Evolutionary conservation across 2,888 invertebrate genomes (phyloP).

Genomic region (Zele albiditarsus): DNA sequence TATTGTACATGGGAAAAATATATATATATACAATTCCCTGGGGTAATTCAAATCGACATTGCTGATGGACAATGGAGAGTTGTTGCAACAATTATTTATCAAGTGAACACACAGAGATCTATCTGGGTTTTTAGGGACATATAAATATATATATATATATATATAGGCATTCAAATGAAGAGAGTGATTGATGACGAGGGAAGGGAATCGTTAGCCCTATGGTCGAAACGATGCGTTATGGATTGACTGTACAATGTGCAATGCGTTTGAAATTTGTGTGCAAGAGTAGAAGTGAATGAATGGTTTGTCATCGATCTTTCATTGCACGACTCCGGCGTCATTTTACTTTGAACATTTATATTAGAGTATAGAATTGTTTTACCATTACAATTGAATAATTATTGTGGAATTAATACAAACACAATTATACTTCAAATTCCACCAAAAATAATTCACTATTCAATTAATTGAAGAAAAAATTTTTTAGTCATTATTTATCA

Average conservation of each 20-base stretch:
- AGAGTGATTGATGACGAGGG: constrained; percentile 8
- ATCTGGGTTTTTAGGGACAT: constrained; percentile 12
- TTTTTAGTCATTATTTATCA: no score
- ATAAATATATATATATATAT: constrained; percentile 17
- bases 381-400: not conserved
- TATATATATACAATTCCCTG: not conserved
- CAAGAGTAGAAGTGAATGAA: constrained; percentile 55
- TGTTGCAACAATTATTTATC: constrained; percentile 33
- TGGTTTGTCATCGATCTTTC: constrained; percentile 69
- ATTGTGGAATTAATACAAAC: no score
- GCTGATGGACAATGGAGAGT: constrained; percentile 18
- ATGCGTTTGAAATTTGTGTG: constrained; percentile 45
- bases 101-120: constrained; percentile 30
- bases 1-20: not conserved
- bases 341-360: constrained; percentile 50
- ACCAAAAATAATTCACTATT: no score
- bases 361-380: constrained; percentile 20
- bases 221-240: constrained; percentile 62
- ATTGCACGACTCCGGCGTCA: constrained; percentile 57
- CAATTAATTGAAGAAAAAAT: no score
- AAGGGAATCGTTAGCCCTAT: constrained; percentile 40
- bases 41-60: constrained; percentile 9
- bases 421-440: no score
- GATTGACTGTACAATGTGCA: constrained; percentile 57
- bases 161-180: constrained; percentile 40